These are phyloP conservation scores for Anguilla megastoma DNA, from an alignment of 2,797 vertebrate genomes.

Conservation along the genomic window DNA sequence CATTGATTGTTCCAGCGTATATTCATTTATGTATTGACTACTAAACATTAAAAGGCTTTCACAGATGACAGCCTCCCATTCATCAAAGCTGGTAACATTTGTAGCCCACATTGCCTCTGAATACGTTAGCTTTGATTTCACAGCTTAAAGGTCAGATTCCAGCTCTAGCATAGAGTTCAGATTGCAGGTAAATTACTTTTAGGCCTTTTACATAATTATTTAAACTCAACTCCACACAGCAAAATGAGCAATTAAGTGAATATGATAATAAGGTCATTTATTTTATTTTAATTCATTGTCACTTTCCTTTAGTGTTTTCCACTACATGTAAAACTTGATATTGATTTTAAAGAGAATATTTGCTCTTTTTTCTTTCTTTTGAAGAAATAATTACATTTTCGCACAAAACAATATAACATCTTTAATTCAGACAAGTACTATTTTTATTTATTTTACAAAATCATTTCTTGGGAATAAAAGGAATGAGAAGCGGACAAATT, in stretches of 20 bases:
- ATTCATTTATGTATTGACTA: constrained; percentile 46
- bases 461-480: background rate
- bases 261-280: background rate
- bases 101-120: constrained; percentile 29
- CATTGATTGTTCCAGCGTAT: constrained; percentile 48
- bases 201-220: background rate
- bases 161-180: constrained; percentile 10
- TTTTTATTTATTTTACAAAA: background rate
- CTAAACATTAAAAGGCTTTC: constrained; percentile 51
- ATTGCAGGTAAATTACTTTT: constrained; percentile 25
- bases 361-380: background rate
- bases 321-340: background rate
- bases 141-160: constrained; percentile 33
- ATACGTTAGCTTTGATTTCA: constrained; percentile 42
- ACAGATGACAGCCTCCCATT: constrained; percentile 26
- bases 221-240: background rate
- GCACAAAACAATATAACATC: background rate
- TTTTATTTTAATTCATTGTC: background rate
- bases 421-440: background rate
- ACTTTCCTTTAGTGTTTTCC: background rate
- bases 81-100: constrained; percentile 37
- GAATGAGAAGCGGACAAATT: background rate
- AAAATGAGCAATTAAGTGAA: background rate
- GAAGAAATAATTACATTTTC: background rate
- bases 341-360: background rate